Conservation (phyloP, 2,888 invertebrate genomes). For the Carabus problematicus region DNA sequence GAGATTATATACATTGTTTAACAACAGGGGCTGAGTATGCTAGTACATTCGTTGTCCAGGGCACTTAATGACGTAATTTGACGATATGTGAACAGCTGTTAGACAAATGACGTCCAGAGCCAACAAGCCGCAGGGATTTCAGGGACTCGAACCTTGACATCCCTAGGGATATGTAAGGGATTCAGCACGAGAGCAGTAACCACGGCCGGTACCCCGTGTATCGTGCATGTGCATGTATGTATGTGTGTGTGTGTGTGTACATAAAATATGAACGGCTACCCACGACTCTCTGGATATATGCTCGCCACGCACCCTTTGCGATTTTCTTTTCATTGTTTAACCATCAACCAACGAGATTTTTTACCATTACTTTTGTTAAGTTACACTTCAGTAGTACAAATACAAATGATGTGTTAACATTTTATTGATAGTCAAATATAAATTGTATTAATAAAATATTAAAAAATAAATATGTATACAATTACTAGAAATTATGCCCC, state of each 20-base stretch:
- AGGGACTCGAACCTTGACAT: slow-evolving; percentile 44
- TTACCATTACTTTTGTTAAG: background rate
- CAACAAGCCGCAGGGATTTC: slow-evolving; percentile 57
- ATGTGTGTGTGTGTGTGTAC: no score
- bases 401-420: background rate
- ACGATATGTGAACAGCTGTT: slow-evolving; percentile 63
- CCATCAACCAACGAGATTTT: background rate
- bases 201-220: no score
- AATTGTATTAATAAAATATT: background rate
- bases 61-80: slow-evolving; percentile 60
- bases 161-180: slow-evolving; percentile 48
- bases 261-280: slow-evolving; percentile 29
- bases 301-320: background rate
- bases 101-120: slow-evolving; percentile 58
- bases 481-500: no score
- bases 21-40: background rate
- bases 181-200: slow-evolving; percentile 16
- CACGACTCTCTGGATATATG: background rate
- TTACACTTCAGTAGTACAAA: background rate
- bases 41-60: slow-evolving; percentile 26
- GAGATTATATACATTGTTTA: background rate
- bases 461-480: no score
- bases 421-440: background rate
- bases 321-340: slow-evolving; percentile 33
- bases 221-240: no score